phyloP scores from a whole-genome alignment of 1,140 invertebrate genomes.

The Dendrolimus kikuchii region DNA sequence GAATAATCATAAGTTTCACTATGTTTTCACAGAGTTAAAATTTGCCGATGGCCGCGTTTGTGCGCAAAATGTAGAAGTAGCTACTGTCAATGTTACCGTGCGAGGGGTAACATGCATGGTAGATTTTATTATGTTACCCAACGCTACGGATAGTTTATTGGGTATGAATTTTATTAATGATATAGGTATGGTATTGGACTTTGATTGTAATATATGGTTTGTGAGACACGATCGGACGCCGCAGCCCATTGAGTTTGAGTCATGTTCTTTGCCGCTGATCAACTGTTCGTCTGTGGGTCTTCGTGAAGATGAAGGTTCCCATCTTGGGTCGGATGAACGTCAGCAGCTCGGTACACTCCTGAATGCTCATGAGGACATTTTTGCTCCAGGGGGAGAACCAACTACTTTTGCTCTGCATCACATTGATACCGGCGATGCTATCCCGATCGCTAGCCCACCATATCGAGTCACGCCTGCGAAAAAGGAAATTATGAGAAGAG shows the following conservation, averaged over 20 bases:
- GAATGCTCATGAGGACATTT: slow-evolving; percentile 7
- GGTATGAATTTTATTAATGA: slow-evolving; percentile 22
- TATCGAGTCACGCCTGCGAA: slow-evolving; percentile 13
- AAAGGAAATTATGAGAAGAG: slow-evolving; percentile 10
- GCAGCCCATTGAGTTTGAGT: not conserved
- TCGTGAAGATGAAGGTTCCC: slow-evolving; percentile 7
- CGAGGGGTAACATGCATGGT: slow-evolving; percentile 4
- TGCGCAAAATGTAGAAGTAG: slow-evolving; percentile 10
- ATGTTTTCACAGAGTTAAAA: slow-evolving; percentile 9
- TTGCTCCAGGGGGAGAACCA: slow-evolving; percentile 8
- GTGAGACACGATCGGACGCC: slow-evolving; percentile 1
- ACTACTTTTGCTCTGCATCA: slow-evolving; percentile 8
- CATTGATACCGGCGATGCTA: slow-evolving; percentile 16
- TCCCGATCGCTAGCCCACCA: slow-evolving; percentile 14
- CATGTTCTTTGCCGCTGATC: not conserved
- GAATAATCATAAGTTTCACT: slow-evolving; percentile 9
- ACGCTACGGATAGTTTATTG: slow-evolving; percentile 17
- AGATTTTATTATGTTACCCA: slow-evolving; percentile 17
- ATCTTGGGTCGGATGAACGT: slow-evolving; percentile 2
- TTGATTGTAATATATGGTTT: slow-evolving; percentile 8
- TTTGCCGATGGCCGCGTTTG: slow-evolving; percentile 8
- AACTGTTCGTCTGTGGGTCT: not conserved
- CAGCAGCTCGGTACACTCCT: slow-evolving; percentile 5
- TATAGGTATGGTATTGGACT: slow-evolving; percentile 14
- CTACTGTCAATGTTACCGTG: slow-evolving; percentile 10